phyloP scores from a whole-genome alignment of 2,797 vertebrate genomes.

The Sphenodon punctatus region DNA sequence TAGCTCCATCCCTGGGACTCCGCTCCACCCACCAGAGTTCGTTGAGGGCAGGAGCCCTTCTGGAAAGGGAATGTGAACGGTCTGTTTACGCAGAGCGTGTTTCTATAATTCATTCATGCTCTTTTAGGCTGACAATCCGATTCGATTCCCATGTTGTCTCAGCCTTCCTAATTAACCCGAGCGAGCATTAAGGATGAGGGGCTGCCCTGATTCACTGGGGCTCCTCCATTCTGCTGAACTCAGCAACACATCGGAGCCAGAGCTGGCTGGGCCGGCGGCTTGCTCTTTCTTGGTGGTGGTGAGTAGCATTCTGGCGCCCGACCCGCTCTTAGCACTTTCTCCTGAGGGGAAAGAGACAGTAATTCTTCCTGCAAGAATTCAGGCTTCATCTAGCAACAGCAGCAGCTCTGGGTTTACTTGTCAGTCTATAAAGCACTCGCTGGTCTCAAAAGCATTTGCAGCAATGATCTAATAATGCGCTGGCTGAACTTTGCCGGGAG shows the following conservation, averaged over 20 bases:
- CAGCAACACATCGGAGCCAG: background rate
- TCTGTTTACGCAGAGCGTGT: conserved; percentile 35
- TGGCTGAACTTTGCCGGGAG: background rate
- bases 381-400: background rate
- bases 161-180: conserved; percentile 60
- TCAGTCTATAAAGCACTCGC: background rate
- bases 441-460: conserved; percentile 6
- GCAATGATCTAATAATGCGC: conserved; percentile 42
- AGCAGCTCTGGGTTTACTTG: conserved; percentile 23
- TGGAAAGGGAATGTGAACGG: conserved; percentile 23
- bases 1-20: no score
- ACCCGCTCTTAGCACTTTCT: background rate
- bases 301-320: conserved; percentile 41
- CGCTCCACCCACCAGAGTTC: no score
- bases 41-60: background rate
- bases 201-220: background rate
- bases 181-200: conserved; percentile 16
- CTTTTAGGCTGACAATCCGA: conserved; percentile 40
- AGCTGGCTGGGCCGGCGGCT: background rate
- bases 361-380: conserved; percentile 33
- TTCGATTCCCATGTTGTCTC: conserved; percentile 56
- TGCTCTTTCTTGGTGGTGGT: background rate
- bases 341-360: background rate
- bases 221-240: conserved; percentile 59
- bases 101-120: conserved; percentile 58